Evolutionary conservation across 2,888 invertebrate species (phyloP).

Genomic region (Caenorhabditis zanzibari): DNA sequence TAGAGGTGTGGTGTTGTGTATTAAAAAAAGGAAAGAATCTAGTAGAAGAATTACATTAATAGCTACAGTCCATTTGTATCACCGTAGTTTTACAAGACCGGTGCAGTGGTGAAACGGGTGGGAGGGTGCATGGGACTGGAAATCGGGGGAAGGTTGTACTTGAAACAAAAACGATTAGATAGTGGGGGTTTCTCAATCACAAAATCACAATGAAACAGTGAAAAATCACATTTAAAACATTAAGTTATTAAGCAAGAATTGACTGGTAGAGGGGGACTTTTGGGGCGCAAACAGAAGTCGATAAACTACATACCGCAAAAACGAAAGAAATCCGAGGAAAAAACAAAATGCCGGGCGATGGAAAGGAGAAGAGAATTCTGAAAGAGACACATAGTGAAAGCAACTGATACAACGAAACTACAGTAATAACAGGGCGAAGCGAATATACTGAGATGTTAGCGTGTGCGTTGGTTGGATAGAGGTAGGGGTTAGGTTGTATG

Average conservation of each 20-base stretch:
- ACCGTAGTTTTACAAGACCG: constrained; percentile 59
- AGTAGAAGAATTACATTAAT: constrained; percentile 27
- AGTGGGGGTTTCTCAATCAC: constrained; percentile 35
- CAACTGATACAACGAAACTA: constrained; percentile 32
- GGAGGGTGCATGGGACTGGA: background rate
- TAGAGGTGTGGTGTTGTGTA: constrained; percentile 28
- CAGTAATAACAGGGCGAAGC: constrained; percentile 2
- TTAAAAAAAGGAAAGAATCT: constrained; percentile 25
- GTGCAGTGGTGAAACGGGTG: constrained; percentile 37
- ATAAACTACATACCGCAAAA: constrained; percentile 55
- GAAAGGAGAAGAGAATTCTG: constrained; percentile 11
- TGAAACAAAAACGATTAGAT: background rate
- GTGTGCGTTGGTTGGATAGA: constrained; percentile 18
- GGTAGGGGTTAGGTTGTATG: constrained; percentile 45
- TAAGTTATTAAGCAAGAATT: constrained; percentile 46
- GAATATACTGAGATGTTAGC: constrained; percentile 50
- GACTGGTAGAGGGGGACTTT: constrained; percentile 23
- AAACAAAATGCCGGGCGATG: constrained; percentile 50
- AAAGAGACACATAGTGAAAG: constrained; percentile 38
- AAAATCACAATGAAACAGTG: constrained; percentile 53
- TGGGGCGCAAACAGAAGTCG: constrained; percentile 35
- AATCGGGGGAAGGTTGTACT: constrained; percentile 38
- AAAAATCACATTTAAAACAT: constrained; percentile 50
- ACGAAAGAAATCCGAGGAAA: constrained; percentile 57
- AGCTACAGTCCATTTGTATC: constrained; percentile 47